Evolutionary conservation across 64 coral and sea anemone genomes (phyloP).

Genomic region (Montipora efflorescens): DNA sequence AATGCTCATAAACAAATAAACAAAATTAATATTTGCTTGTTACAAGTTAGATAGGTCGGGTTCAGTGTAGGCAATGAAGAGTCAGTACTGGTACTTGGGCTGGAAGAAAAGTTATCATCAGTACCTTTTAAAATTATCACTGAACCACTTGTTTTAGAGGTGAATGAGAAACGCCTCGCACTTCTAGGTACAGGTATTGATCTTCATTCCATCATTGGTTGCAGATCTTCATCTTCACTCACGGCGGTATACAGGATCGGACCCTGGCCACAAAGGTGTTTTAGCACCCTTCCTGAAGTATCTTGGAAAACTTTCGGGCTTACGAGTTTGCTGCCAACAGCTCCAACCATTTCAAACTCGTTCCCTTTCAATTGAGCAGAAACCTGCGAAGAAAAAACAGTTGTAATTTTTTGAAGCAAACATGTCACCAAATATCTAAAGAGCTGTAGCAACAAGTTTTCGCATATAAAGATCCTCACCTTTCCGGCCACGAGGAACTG

Average conservation of each 20-base stretch:
- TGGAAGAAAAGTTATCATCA: no score
- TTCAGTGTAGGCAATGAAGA: no score
- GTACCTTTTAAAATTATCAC: no score
- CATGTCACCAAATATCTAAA: conserved; percentile 58
- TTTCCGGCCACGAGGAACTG: conserved; percentile 58
- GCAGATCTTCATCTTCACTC: no score
- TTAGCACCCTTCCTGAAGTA: conserved; percentile 39
- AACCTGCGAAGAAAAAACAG: conserved; percentile 27
- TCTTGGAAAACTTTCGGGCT: conserved; percentile 4
- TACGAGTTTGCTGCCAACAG: conserved; percentile 67
- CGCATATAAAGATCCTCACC: conserved; percentile 63
- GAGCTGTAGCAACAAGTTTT: conserved; percentile 51
- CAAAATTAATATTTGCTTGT: no score
- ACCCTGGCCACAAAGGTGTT: conserved; percentile 72
- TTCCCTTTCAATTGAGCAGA: conserved; percentile 42
- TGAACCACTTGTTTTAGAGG: no score
- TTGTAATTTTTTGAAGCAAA: conserved; percentile 21
- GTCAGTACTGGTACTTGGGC: no score
- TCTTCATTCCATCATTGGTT: no score
- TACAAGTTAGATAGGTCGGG: no score
- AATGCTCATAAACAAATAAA: no score
- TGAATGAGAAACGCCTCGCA: no score
- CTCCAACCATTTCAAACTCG: conserved; percentile 52
- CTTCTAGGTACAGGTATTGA: no score
- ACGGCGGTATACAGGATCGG: background rate